A percentile compares a stretch with the other conserved stretches of the same genome.
These are phyloP conservation scores for Enteromius treurensis DNA, from an alignment of 2,797 vertebrate genomes.

Conservation along the genomic window DNA sequence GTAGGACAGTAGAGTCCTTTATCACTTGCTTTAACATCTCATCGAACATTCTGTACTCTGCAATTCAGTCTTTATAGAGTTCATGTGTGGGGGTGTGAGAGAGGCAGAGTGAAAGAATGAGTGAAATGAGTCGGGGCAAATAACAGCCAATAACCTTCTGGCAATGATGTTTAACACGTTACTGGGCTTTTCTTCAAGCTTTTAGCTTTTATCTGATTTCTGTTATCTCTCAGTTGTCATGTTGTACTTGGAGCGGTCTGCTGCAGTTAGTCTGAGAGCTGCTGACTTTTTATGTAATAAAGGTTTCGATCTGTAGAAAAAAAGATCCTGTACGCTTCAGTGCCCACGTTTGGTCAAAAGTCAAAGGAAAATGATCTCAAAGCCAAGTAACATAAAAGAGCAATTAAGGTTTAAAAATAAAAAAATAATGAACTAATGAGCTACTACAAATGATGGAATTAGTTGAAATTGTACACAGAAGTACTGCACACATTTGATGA, in stretches of 20 bases:
- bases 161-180: background rate
- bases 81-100: conserved; percentile 4
- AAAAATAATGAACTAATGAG: background rate
- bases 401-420: background rate
- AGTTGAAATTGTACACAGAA: background rate
- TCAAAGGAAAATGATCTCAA: background rate
- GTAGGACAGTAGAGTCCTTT: background rate
- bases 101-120: background rate
- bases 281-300: conserved; percentile 23
- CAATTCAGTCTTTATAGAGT: background rate
- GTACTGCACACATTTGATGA: background rate
- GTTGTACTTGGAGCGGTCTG: background rate
- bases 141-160: background rate
- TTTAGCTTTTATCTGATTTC: conserved; percentile 1
- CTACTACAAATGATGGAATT: background rate
- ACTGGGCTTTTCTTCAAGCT: background rate
- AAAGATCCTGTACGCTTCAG: conserved; percentile 7
- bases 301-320: conserved; percentile 12
- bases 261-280: conserved; percentile 11
- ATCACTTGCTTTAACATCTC: conserved; percentile 4
- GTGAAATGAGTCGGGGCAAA: background rate
- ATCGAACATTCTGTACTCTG: conserved; percentile 26
- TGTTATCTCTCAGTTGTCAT: background rate
- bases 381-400: background rate
- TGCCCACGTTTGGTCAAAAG: background rate